Evolutionary conservation across 2,888 invertebrate species (phyloP), one percentile per base, ranked within the genome.

Genomic region (Pollenia labialis): DNA sequence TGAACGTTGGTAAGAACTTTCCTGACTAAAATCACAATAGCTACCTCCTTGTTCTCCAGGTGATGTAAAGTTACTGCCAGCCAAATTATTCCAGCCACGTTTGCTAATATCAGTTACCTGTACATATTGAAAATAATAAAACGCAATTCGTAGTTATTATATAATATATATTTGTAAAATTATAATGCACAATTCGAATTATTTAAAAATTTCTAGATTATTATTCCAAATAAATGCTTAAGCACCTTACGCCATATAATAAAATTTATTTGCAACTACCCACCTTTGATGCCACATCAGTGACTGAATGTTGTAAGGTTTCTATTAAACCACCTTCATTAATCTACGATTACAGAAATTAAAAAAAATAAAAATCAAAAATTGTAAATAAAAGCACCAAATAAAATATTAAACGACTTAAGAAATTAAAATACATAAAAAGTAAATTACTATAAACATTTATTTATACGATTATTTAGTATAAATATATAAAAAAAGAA

Each of bases 251-350:
- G 23, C 2, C 32, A 32, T 32, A 6, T 32, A 32, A 6, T 32
- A 6, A 32, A 32, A 58, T 23, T 40, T 52, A 18, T 52, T 50
- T 12, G 56, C 12, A 62, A 60, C 88, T 91, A 92, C 93, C 86
- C 91, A 96, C 96, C 96, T 96, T 96, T 90, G 92, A 93, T 89
- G 96, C 95, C 91, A 96, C 93, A 92, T 92, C 95, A 91, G 95
- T 94, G 89, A 96, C 95, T 92, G 95, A 95, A 89, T 93, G 92
- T 88, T 95, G 94, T 90, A 96, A 95, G 90, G 95, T 95, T 91
- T 95, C 96, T 93, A 96, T 94, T 91, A 96, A 94, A 90, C 94
- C 95, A 92, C 96, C 96, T 89, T 96, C 96, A 94, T 95, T 96
- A 91, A 96, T 95, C 96, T 96, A 94, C 89, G 48, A 90, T 92